These are phyloP conservation scores for Meta bourneti DNA, from an alignment of 2,888 invertebrate genomes.

Conservation along the genomic window DNA sequence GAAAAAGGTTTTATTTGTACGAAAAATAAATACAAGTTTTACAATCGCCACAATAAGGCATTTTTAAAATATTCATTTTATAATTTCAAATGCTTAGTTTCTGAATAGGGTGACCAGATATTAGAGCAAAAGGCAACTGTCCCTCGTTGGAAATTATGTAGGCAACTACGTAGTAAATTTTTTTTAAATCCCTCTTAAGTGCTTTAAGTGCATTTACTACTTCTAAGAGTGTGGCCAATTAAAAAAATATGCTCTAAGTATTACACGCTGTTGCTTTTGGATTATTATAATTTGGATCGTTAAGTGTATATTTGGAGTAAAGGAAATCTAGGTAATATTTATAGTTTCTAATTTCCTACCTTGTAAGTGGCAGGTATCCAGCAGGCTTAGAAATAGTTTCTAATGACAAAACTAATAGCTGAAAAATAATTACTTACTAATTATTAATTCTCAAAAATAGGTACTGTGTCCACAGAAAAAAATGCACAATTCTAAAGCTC, in stretches of 20 bases:
- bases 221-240: no score
- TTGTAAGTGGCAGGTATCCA: not conserved
- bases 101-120: constrained; percentile 72
- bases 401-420: not conserved
- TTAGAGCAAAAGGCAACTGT: constrained; percentile 28
- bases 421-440: not conserved
- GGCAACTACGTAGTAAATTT: no score
- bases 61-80: not conserved
- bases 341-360: not conserved
- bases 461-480: not conserved
- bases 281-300: no score
- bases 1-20: constrained; percentile 28
- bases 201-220: no score
- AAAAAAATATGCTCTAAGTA: not conserved
- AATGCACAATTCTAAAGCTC: not conserved
- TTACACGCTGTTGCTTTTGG: not conserved
- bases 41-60: not conserved
- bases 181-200: no score
- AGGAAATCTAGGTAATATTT: no score
- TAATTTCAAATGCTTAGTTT: not conserved
- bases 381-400: not conserved
- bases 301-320: no score
- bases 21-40: constrained; percentile 36
- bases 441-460: not conserved
- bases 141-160: constrained; percentile 15